These are phyloP conservation scores for Odobenus rosmarus DNA, from an alignment of 2,113 vertebrate species.

Conservation along the genomic window DNA sequence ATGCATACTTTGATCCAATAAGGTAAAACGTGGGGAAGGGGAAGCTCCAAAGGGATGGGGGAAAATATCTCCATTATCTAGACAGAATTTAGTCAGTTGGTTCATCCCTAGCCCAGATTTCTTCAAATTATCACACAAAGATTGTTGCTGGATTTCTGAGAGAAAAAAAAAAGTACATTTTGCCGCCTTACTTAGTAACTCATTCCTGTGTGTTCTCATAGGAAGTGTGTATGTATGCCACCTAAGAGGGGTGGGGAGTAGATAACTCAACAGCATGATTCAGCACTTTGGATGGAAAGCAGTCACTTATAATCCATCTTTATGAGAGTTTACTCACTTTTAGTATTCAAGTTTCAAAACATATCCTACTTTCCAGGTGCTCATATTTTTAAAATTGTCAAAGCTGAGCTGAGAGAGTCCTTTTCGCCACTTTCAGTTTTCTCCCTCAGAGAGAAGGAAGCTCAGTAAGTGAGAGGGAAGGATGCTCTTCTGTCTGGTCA, in stretches of 20 bases:
- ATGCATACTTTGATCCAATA: not conserved
- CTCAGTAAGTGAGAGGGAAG: not conserved
- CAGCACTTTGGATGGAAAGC: not conserved
- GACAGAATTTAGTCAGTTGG: not conserved
- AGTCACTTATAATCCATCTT: not conserved
- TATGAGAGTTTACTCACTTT: not conserved
- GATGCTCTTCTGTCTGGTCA: not conserved
- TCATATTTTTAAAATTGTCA: not conserved
- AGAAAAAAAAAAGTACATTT: not conserved
- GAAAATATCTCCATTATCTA: not conserved
- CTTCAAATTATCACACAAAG: not conserved
- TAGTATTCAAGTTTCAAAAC: not conserved
- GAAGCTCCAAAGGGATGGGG: not conserved
- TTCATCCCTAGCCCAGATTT: not conserved
- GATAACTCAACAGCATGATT: not conserved
- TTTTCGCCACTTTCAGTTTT: not conserved
- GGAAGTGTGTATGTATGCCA: accelerated
- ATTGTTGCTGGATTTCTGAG: not conserved
- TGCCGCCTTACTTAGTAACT: not conserved
- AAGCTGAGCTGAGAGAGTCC: not conserved
- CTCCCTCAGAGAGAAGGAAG: not conserved
- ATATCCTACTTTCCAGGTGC: not conserved
- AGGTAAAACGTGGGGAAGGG: not conserved
- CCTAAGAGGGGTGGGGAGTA: accelerated
- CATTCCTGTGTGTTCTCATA: too few species aligned